These are phyloP conservation scores for Brachionus rotundiformis DNA, from an alignment of 1,140 invertebrate genomes.

Conservation along the genomic window DNA sequence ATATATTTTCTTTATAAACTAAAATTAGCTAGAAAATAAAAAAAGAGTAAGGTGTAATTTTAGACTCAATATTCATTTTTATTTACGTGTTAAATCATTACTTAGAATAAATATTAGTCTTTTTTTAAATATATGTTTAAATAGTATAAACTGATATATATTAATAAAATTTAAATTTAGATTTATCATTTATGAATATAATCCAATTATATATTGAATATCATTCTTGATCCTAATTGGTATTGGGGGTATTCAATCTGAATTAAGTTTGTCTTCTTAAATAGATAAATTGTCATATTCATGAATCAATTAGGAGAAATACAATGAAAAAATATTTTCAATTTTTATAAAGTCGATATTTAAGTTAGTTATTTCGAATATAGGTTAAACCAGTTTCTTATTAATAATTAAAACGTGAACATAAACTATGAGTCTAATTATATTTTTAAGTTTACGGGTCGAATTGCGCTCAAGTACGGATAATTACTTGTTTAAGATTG, in stretches of 20 bases:
- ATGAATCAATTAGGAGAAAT: too few relatives aligned
- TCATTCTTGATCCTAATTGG: too few relatives aligned
- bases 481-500: not conserved
- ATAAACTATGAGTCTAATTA: not conserved
- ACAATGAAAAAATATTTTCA: too few relatives aligned
- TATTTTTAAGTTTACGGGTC: not conserved
- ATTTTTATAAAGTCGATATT: too few relatives aligned
- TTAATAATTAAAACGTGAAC: not conserved
- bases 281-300: too few relatives aligned
- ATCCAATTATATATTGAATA: too few relatives aligned
- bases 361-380: not conserved
- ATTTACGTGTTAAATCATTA: not conserved
- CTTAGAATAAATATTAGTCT: not conserved
- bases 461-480: not conserved
- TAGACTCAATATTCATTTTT: not conserved
- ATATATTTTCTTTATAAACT: not conserved
- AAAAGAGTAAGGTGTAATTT: not conserved
- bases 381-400: constrained; percentile 8
- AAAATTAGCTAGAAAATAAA: constrained; percentile 7
- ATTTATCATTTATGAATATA: too few relatives aligned
- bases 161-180: too few relatives aligned
- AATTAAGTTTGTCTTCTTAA: too few relatives aligned
- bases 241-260: too few relatives aligned
- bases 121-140: not conserved
- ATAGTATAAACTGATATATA: too few relatives aligned